Percentiles rank a stretch among this genome's conserved stretches.
phyloP scores from a whole-genome alignment of 2,797 vertebrate genomes.

The Tachyglossus aculeatus region DNA sequence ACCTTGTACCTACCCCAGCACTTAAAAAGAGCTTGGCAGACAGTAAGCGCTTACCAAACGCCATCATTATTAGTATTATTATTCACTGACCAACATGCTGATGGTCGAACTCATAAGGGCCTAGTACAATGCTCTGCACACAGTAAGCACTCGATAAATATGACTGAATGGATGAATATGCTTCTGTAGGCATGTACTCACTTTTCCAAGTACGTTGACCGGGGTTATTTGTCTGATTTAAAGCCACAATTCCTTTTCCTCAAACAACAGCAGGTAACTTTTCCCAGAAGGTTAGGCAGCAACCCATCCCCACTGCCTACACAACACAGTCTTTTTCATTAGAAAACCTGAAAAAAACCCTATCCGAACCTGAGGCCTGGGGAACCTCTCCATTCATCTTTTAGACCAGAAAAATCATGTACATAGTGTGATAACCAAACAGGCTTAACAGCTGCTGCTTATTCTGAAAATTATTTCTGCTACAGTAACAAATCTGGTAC shows the following conservation, averaged over 20 bases:
- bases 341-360: slow-evolving; percentile 4
- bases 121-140: no score
- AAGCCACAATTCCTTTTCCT: slow-evolving; percentile 4
- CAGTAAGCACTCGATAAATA: no score
- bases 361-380: slow-evolving; percentile 18
- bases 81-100: no score
- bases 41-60: no score
- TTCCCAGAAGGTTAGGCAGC: slow-evolving; percentile 5
- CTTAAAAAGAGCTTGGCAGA: no score
- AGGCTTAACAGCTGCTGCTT: slow-evolving; percentile 42
- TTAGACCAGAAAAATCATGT: slow-evolving; percentile 42
- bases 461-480: slow-evolving; percentile 53
- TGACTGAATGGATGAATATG: no score
- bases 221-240: background rate
- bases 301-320: no score
- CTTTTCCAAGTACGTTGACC: background rate
- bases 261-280: background rate
- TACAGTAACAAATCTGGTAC: slow-evolving; percentile 64
- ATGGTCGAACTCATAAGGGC: no score
- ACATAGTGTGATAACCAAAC: slow-evolving; percentile 28
- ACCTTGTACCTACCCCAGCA: no score
- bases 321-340: slow-evolving; percentile 11
- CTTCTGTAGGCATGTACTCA: background rate
- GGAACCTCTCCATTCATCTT: slow-evolving; percentile 35
- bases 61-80: no score